Percentiles rank a stretch among this genome's conserved stretches.
Evolutionary conservation across 2,113 vertebrate genomes (phyloP).

Genomic region (Lonchura striata): DNA sequence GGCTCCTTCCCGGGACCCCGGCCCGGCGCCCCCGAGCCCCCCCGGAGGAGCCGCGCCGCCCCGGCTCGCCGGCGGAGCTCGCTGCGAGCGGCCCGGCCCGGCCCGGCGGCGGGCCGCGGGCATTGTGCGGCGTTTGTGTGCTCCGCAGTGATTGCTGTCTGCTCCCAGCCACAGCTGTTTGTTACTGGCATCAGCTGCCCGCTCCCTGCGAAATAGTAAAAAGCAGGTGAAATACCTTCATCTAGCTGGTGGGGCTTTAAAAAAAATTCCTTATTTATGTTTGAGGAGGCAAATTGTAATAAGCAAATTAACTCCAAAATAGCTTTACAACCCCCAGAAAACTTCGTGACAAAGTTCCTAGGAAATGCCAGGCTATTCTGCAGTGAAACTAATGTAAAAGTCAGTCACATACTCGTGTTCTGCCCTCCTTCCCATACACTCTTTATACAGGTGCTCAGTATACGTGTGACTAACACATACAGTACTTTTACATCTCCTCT

Average conservation of each 20-base stretch:
- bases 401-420: background rate
- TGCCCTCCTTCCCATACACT: background rate
- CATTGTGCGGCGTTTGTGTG: background rate
- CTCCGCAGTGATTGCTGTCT: background rate
- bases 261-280: background rate
- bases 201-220: background rate
- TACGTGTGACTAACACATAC: background rate
- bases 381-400: background rate
- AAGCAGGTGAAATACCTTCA: background rate
- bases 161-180: background rate
- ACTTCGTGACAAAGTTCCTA: background rate
- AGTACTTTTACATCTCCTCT: background rate
- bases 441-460: background rate
- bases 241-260: background rate
- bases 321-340: background rate
- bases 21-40: background rate
- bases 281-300: background rate
- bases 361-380: background rate
- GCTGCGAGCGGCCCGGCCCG: background rate
- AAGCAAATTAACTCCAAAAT: background rate
- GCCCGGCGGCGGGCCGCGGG: background rate
- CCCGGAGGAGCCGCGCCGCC: background rate
- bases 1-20: background rate
- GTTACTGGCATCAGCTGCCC: background rate
- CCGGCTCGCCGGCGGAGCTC: background rate